Evolutionary conservation across 2,113 vertebrate species (phyloP).

Genomic region (Paratilapia polleni): DNA sequence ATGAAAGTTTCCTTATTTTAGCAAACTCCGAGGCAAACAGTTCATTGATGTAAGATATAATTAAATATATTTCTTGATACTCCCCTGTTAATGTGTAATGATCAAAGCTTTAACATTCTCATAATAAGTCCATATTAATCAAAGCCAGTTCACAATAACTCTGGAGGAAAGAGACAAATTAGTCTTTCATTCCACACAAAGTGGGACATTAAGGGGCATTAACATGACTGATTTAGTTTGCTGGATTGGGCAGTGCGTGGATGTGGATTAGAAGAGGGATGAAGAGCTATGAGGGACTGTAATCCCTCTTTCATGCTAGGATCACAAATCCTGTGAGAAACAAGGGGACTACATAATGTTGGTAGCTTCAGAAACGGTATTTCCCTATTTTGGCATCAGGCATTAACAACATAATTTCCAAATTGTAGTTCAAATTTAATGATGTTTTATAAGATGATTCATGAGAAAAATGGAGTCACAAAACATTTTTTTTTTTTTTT

Average conservation of each 20-base stretch:
- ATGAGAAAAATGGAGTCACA: too few relatives aligned
- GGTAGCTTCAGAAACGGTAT: neutral
- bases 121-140: neutral
- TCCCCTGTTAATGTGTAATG: neutral
- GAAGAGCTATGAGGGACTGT: conserved; percentile 27
- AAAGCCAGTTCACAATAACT: neutral
- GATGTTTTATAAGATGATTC: neutral
- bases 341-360: neutral
- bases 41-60: neutral
- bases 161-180: neutral
- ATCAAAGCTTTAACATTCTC: neutral
- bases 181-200: neutral
- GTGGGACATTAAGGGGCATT: neutral
- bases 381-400: neutral
- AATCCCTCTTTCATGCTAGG: conserved; percentile 44
- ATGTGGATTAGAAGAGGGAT: conserved; percentile 29
- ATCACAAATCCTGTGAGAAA: conserved; percentile 40
- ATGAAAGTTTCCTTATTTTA: neutral
- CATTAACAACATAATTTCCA: neutral
- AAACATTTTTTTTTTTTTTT: too few relatives aligned
- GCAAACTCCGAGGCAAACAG: neutral
- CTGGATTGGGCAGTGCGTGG: neutral
- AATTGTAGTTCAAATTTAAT: neutral
- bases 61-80: neutral
- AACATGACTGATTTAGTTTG: neutral